Base-by-base conservation (phyloP, 2,888 invertebrate genomes). In the Andrena bicolor region DNA sequence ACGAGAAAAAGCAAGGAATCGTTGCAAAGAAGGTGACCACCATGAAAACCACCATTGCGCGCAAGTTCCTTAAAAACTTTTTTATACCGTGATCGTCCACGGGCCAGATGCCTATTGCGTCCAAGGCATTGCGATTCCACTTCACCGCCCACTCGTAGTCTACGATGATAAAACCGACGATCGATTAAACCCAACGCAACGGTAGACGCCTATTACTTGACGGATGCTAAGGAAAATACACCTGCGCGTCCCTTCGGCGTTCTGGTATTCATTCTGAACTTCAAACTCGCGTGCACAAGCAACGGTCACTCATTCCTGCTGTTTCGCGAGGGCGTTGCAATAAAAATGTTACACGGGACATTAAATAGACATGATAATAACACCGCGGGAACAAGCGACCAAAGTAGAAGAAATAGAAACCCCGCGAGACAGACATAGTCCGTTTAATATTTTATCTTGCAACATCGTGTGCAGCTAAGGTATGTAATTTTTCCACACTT, bases 71-170 rank as follows among this genome's bases (percentile, higher is more conserved):
- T 0, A 56, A 61, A 28, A 80, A 51, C 20, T 41, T 32, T 1
- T 61, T 30, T 28, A 13, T 53, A 7, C 35, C 30, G 16, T 48
- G 30, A 53, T 77, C 53, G 2, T 68, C 30, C 13, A 13, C 26
- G 13, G 83, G 80, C 83, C 84, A 84, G 32, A 80, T 41, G n/a
- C 84, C 83, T 8, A 73, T 23, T 2, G 61, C 7, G 5, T 58
- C 32, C 16, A 80, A 30, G 10, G 51, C 35, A 51, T 10, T 7
- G 7, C 83, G 80, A 65, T 72, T 80, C 7, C 74, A 16, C 6
- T 26, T 53, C 41, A 75, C 23, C 8, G 80, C 80, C 84, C 83
- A 83, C 58, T 76, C 65, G 53, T 72, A 80, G 28, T 75, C 84
- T 84, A 65, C 32, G 10, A 20, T 41, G n/a, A 8, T 8, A 23